phyloP scores from a whole-genome alignment of 2,888 invertebrate species.

The Herminia tarsipennalis region DNA sequence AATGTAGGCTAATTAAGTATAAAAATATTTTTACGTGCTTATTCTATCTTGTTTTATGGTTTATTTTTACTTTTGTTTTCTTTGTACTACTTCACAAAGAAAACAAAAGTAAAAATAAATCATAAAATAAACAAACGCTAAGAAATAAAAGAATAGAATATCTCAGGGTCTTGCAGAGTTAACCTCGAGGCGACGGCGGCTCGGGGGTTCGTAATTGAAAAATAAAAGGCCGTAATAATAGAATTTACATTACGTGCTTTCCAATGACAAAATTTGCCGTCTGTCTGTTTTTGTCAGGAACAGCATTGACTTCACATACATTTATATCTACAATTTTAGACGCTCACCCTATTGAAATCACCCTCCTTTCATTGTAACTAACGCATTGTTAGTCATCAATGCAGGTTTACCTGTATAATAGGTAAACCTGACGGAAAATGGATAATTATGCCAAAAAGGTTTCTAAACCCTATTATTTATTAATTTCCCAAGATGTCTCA shows the following conservation, averaged over 20 bases:
- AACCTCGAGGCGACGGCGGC: constrained; percentile 75
- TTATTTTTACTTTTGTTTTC: background rate
- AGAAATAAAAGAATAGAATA: constrained; percentile 54
- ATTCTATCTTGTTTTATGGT: too few species aligned
- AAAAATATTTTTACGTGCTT: too few species aligned
- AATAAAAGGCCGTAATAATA: constrained; percentile 85
- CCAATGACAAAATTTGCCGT: constrained; percentile 80
- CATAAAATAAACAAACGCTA: constrained; percentile 40
- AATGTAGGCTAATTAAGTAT: too few species aligned
- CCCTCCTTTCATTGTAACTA: constrained; percentile 7
- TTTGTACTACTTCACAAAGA: background rate
- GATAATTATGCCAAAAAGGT: too few species aligned
- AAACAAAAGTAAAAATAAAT: constrained; percentile 10
- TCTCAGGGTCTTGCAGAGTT: constrained; percentile 64
- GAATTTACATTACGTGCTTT: constrained; percentile 84
- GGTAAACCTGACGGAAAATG: too few species aligned
- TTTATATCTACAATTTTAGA: constrained; percentile 46
- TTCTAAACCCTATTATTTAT: too few species aligned
- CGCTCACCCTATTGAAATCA: constrained; percentile 44
- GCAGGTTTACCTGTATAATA: too few species aligned
- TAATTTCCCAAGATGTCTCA: too few species aligned
- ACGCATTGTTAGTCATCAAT: background rate
- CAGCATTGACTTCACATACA: constrained; percentile 64
- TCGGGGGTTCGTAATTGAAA: constrained; percentile 82
- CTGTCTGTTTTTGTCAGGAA: constrained; percentile 80